phyloP scores from a whole-genome alignment of 2,888 invertebrate genomes.

The Gerosis bhagava region DNA sequence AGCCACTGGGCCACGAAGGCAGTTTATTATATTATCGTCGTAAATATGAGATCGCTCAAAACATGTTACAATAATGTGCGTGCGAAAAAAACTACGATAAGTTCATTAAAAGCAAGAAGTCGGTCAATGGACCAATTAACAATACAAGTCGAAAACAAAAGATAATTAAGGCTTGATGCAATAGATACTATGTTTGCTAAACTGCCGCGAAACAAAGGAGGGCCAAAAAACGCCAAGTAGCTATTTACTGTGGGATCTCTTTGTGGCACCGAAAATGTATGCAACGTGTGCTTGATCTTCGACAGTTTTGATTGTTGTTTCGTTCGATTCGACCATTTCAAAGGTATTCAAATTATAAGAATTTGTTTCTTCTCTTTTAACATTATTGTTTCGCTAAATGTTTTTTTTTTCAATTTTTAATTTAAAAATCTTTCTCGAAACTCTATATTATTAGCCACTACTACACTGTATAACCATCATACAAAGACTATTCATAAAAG shows the following conservation, averaged over 20 bases:
- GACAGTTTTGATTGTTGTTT: slow-evolving; percentile 1
- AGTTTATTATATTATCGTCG: no score
- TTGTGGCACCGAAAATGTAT: slow-evolving; percentile 19
- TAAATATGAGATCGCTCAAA: no score
- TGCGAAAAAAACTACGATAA: slow-evolving; percentile 34
- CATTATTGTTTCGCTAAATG: no score
- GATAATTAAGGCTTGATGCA: slow-evolving; percentile 53
- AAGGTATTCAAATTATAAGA: no score
- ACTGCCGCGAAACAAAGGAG: slow-evolving; percentile 39
- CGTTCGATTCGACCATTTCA: no score
- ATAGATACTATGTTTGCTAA: slow-evolving; percentile 36
- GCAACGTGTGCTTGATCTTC: slow-evolving; percentile 4
- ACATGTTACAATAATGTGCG: slow-evolving; percentile 19
- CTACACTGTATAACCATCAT: no score
- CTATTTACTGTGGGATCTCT: slow-evolving; percentile 14
- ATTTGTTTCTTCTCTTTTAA: neutral
- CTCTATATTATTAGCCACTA: no score
- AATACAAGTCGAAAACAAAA: slow-evolving; percentile 59
- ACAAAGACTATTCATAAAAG: no score
- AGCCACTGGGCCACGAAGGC: no score
- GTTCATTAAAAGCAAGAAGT: slow-evolving; percentile 50
- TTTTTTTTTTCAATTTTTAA: no score
- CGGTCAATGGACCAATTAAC: slow-evolving; percentile 61
- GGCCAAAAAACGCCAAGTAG: slow-evolving; percentile 23
- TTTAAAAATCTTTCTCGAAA: no score